Evolutionary conservation across 2,113 vertebrate genomes (phyloP).

Genomic region (Ranitomeya imitator): DNA sequence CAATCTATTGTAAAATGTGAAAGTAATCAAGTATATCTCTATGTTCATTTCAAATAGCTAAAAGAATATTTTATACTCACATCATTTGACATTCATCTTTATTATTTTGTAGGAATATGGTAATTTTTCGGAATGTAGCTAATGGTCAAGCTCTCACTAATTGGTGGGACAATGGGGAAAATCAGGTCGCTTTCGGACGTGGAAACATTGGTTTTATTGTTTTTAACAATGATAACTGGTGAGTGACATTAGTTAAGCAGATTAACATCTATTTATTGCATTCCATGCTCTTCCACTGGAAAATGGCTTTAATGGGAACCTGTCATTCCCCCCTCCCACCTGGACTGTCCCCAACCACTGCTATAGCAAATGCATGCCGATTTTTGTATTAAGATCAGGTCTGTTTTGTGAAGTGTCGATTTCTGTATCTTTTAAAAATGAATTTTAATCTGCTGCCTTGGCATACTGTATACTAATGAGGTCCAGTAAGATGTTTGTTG

Average conservation of each 20-base stretch:
- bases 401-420: no score
- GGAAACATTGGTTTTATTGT: conserved; percentile 83
- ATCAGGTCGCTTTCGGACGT: conserved; percentile 91
- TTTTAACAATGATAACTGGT: conserved; percentile 88
- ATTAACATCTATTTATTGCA: not conserved
- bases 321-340: no score
- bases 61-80: not conserved
- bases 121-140: conserved; percentile 85
- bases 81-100: not conserved
- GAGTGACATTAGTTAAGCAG: conserved; percentile 52
- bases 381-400: no score
- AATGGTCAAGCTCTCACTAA: conserved; percentile 78
- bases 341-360: no score
- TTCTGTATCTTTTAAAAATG: no score
- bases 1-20: no score
- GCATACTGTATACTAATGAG: no score
- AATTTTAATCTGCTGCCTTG: no score
- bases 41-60: not conserved
- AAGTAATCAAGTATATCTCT: not conserved
- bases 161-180: conserved; percentile 92
- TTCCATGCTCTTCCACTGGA: not conserved
- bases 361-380: no score
- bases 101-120: conserved; percentile 84
- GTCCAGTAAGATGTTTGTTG: no score
- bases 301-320: not conserved